A percentile compares a stretch with the other conserved stretches of the same genome.
Conservation (phyloP, 2,888 invertebrate species). For the Raillietiella orientalis region DNA sequence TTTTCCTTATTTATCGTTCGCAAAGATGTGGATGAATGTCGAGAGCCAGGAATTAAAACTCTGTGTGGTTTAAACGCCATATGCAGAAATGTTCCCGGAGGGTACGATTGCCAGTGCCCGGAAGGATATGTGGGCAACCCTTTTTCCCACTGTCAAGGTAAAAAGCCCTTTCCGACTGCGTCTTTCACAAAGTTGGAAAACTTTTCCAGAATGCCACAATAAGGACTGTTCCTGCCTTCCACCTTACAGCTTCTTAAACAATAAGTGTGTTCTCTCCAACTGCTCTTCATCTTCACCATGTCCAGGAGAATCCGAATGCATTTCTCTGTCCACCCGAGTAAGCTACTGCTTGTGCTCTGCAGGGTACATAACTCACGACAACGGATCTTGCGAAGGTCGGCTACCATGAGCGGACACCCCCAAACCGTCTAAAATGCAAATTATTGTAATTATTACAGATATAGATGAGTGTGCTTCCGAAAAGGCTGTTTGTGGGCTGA, state of each 20-base stretch:
- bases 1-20: background rate
- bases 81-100: conserved; percentile 69
- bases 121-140: conserved; percentile 65
- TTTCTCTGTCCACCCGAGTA: conserved; percentile 55
- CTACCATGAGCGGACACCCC: too few species aligned
- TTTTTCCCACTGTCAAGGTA: conserved; percentile 42
- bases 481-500: conserved; percentile 57
- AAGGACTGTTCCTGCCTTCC: conserved; percentile 57
- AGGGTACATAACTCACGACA: conserved; percentile 36
- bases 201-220: conserved; percentile 28
- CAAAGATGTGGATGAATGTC: conserved; percentile 48
- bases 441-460: conserved; percentile 16
- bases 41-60: conserved; percentile 22
- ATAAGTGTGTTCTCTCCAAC: conserved; percentile 49
- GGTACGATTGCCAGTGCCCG: conserved; percentile 71
- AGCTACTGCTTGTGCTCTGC: conserved; percentile 78
- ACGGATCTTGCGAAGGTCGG: conserved; percentile 36
- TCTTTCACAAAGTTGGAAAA: conserved; percentile 2
- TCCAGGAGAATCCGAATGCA: conserved; percentile 57
- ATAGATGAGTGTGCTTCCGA: conserved; percentile 62
- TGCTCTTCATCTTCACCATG: conserved; percentile 43
- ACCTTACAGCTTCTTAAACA: conserved; percentile 49
- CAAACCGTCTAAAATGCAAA: background rate
- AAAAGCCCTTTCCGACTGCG: conserved; percentile 1
- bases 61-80: conserved; percentile 63